These are phyloP conservation scores for Dinothrombium tinctorium DNA, from an alignment of 1,140 invertebrate genomes.

Conservation along the genomic window DNA sequence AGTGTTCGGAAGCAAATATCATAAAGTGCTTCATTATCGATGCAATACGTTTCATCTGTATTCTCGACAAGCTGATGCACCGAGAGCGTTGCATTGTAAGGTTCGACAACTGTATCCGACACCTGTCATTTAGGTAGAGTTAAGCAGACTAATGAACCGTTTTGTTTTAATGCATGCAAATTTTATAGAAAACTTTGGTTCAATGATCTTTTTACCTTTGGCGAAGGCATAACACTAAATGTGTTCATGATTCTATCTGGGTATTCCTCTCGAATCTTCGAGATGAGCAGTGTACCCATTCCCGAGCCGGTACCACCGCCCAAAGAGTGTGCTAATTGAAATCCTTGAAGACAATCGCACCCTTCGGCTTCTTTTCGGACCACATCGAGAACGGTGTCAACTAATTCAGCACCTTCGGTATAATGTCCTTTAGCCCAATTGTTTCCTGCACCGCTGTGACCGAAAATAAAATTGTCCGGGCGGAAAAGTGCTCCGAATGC, in stretches of 20 bases:
- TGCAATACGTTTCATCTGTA: conserved; percentile 38
- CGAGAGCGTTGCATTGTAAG: conserved; percentile 26
- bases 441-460: conserved; percentile 30
- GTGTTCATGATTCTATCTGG: conserved; percentile 24
- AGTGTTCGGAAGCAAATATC: conserved; percentile 43
- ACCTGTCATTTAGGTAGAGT: conserved; percentile 61
- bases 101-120: conserved; percentile 30
- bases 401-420: conserved; percentile 35
- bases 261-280: conserved; percentile 24
- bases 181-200: no score
- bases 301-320: conserved; percentile 10
- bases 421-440: conserved; percentile 80
- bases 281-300: conserved; percentile 40
- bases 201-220: conserved; percentile 49
- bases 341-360: conserved; percentile 18
- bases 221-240: conserved; percentile 22
- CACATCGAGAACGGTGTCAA: conserved; percentile 21
- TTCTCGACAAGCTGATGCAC: conserved; percentile 25
- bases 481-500: conserved; percentile 53
- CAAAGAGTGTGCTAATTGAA: conserved; percentile 18
- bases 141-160: conserved; percentile 61
- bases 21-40: conserved; percentile 56
- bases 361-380: conserved; percentile 19
- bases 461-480: conserved; percentile 72
- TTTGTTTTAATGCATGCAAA: conserved; percentile 76